phyloP scores from a whole-genome alignment of 2,888 invertebrate species.

The Julus scandinavius region DNA sequence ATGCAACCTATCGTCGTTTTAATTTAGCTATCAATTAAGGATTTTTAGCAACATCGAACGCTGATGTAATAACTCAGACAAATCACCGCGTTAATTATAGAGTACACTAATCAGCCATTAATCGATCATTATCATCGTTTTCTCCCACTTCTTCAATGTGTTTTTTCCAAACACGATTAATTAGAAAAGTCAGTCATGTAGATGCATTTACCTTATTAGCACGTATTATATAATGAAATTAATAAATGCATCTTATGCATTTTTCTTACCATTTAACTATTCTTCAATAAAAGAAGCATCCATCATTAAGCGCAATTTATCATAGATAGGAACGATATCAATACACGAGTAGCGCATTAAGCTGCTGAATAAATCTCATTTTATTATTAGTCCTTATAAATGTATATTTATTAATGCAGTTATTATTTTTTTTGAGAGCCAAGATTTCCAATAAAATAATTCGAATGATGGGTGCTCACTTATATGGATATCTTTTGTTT shows the following conservation, averaged over 20 bases:
- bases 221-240: slow-evolving; percentile 21
- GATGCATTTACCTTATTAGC: slow-evolving; percentile 9
- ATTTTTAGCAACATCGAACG: neutral
- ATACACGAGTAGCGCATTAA: neutral
- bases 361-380: neutral
- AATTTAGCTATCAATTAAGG: neutral
- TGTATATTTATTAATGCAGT: neutral
- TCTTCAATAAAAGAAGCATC: slow-evolving; percentile 30
- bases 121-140: neutral
- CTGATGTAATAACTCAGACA: slow-evolving; percentile 15
- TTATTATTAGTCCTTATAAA: neutral
- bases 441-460: neutral
- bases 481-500: neutral
- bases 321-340: slow-evolving; percentile 29
- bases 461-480: neutral
- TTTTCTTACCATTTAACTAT: slow-evolving; percentile 9
- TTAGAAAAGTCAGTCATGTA: slow-evolving; percentile 24
- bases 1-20: slow-evolving; percentile 9
- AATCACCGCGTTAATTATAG: neutral
- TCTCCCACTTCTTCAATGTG: neutral
- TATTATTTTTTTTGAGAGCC: neutral
- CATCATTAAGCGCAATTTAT: slow-evolving; percentile 24
- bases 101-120: neutral
- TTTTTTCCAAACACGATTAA: slow-evolving; percentile 4
- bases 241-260: slow-evolving; percentile 9